Conservation (phyloP, 1,140 invertebrate species). For the Polypedilum pembai region DNA sequence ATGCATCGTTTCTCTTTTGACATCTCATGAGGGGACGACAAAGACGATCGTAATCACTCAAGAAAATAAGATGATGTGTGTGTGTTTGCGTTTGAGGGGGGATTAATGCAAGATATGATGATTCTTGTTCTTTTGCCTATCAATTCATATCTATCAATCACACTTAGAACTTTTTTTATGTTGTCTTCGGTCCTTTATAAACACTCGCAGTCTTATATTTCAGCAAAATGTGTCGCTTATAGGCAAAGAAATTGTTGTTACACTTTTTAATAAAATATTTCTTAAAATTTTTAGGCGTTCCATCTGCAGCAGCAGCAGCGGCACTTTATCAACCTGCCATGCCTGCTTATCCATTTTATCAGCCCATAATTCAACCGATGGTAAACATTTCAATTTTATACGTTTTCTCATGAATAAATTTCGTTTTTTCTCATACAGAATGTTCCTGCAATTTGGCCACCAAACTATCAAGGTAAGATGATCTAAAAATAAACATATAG, state of each 20-base stretch:
- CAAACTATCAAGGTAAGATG: slow-evolving; percentile 43
- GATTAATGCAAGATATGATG: not conserved
- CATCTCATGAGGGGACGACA: not conserved
- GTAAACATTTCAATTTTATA: slow-evolving; percentile 34
- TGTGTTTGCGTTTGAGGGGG: not conserved
- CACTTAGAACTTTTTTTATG: not conserved
- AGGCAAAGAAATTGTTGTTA: too few relatives aligned
- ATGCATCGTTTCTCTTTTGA: not conserved
- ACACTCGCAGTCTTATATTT: not conserved
- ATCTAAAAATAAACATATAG: not conserved
- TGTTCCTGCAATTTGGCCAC: slow-evolving; percentile 45
- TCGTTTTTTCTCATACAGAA: slow-evolving; percentile 35
- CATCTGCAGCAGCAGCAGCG: slow-evolving; percentile 41
- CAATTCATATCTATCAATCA: slow-evolving; percentile 24
- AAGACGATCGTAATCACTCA: not conserved
- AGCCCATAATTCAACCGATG: slow-evolving; percentile 45
- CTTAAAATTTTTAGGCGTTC: slow-evolving; percentile 33
- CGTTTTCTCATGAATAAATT: slow-evolving; percentile 18
- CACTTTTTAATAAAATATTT: slow-evolving; percentile 25
- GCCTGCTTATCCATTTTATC: slow-evolving; percentile 46
- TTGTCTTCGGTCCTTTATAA: not conserved
- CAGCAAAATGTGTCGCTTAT: slow-evolving; percentile 24
- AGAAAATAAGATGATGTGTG: not conserved
- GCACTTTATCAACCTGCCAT: slow-evolving; percentile 44
- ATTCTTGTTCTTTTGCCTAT: slow-evolving; percentile 23